A percentile compares a stretch with the other conserved stretches of the same genome.
Conservation (phyloP, 2,113 vertebrate species). For the Ciconia maguari region DNA sequence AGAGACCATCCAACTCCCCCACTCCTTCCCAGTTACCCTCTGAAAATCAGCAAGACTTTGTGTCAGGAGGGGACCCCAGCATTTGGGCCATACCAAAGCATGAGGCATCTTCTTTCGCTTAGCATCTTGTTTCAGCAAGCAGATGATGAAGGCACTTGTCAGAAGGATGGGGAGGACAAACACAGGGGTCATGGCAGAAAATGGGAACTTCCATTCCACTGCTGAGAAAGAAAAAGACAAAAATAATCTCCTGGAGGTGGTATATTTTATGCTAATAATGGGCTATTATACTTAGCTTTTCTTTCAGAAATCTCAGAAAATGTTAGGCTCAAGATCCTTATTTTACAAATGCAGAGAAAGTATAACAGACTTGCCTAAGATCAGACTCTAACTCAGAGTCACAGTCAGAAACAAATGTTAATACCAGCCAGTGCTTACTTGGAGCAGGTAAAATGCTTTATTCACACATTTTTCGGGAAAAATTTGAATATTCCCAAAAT, state of each 20-base stretch:
- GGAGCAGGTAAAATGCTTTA: not conserved
- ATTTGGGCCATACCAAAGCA: constrained; percentile 27
- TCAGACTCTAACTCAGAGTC: not conserved
- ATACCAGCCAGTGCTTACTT: not conserved
- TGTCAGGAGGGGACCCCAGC: not conserved
- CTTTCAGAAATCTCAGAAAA: not conserved
- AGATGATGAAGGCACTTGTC: not conserved
- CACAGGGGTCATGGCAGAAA: not conserved
- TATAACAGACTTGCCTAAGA: not conserved
- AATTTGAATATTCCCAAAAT: not conserved
- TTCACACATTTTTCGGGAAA: not conserved
- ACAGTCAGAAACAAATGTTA: not conserved
- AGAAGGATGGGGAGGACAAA: not conserved
- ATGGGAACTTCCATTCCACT: not conserved
- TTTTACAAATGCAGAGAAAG: not conserved
- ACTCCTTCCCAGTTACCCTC: not conserved
- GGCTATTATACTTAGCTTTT: not conserved
- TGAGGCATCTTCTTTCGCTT: not conserved
- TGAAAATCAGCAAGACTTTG: not conserved
- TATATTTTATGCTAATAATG: not conserved
- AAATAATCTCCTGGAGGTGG: not conserved
- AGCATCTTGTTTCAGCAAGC: not conserved
- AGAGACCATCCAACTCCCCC: not conserved
- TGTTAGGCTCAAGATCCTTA: not conserved
- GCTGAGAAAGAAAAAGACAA: not conserved